Base-by-base conservation (phyloP, 2,888 invertebrate genomes). In the Diarsia brunnea region DNA sequence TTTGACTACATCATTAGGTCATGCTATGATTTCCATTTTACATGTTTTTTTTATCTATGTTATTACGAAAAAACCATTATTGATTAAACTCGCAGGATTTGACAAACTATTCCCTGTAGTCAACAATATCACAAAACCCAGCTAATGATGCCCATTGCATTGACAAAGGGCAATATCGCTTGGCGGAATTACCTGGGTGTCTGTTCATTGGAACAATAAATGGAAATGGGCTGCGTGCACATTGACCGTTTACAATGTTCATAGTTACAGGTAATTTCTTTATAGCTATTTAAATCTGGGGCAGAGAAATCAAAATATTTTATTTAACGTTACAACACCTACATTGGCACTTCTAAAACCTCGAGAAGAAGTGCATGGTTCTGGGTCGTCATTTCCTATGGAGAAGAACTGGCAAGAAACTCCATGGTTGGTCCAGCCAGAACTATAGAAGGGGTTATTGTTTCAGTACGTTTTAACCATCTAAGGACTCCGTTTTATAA, bases 181-280 rank as follows among this genome's bases (percentile, higher is more conserved):
- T 71, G 47, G 47, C 16, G 49, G 80, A 72, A 79, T 67, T 45
- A 21, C 21, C 45, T 14, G 45, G 27, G n/a, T 66, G 70, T 76
- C 70, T 65, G 51, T 43, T 70, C n/a, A 81, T 81, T 70, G 47
- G n/a, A 81, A 73, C 81, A 84, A 84, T 84, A 65, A 60, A 49
- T 60, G 4, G 2, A 10, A 65, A 38, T 69, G 21, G 10, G 81
- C 68, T 63, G 31, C 51, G 16, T 81, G 11, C 60, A 75, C 60
- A 70, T n/a, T 16, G 58, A 47, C 53, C 14, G 21, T 45, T 21
- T 10, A 60, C 31, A 5, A 55, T 24, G n/a, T 24, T 47, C 16
- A 14, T 45, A 12, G 11, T 45, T 45, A 12, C 2, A 7, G 45
- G 45, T 45, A 45, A 10, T 45, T 45, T 4, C 12, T 45, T 45